A percentile compares a stretch with the other conserved stretches of the same genome.
Evolutionary conservation across 2,797 vertebrate species (phyloP).

Genomic region (Molossus alvarezi): DNA sequence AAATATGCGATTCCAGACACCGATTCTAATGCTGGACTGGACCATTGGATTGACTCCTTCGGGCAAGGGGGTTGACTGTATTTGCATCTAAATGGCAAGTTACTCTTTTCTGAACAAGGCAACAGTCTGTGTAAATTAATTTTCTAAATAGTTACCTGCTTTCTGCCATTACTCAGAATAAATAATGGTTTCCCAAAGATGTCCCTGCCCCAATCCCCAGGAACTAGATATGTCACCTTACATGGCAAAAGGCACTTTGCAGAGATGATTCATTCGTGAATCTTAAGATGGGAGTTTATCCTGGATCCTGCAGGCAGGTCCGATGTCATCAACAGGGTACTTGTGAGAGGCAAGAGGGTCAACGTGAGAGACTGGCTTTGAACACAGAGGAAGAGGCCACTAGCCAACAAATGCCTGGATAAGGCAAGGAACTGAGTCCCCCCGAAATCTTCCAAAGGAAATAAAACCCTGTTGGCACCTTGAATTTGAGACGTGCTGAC

Average conservation of each 20-base stretch:
- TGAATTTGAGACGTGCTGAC: not conserved
- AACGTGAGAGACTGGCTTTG: not conserved
- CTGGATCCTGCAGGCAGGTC: not conserved
- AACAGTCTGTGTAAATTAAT: not conserved
- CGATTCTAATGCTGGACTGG: not conserved
- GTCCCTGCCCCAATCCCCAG: not conserved
- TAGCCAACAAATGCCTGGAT: not conserved
- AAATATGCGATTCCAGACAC: not conserved
- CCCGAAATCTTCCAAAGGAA: not conserved
- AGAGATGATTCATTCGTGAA: not conserved
- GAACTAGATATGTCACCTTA: not conserved
- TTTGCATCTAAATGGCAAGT: not conserved
- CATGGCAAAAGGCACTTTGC: not conserved
- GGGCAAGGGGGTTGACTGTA: fast-evolving
- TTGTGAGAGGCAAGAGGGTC: not conserved
- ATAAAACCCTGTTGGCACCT: not conserved
- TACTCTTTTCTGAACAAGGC: not conserved
- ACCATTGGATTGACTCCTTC: too few species aligned
- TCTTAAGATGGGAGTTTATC: not conserved
- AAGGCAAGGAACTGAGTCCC: not conserved
- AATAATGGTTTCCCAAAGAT: not conserved
- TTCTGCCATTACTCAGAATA: not conserved
- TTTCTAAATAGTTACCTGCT: not conserved
- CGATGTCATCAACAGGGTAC: not conserved
- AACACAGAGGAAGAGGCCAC: not conserved